These are phyloP conservation scores for Onchidella celtica DNA, from an alignment of 2,888 invertebrate species.

Conservation along the genomic window DNA sequence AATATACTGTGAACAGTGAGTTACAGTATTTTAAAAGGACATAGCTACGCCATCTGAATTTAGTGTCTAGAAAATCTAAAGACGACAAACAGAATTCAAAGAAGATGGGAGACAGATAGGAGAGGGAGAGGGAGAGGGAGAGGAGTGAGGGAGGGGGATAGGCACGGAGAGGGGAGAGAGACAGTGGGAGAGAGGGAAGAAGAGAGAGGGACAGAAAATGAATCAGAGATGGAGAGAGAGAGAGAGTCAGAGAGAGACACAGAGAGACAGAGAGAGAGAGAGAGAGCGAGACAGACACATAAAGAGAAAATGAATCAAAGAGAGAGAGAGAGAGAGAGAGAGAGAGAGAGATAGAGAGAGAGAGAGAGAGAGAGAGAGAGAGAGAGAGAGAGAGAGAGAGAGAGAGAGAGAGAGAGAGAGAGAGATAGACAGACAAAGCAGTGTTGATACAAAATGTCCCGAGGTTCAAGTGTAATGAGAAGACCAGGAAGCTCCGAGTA, in stretches of 20 bases:
- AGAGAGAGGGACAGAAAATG: background rate
- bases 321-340: background rate
- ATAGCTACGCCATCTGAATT: too few relatives aligned
- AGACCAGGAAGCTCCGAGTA: too few relatives aligned
- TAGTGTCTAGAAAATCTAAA: too few relatives aligned
- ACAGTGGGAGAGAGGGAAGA: background rate
- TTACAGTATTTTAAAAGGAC: too few relatives aligned
- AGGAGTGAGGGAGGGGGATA: background rate
- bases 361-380: background rate
- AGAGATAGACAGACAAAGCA: background rate
- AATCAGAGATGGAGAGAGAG: background rate
- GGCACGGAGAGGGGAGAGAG: background rate
- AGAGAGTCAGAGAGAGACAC: background rate
- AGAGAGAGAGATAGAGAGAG: background rate
- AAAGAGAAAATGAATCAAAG: background rate
- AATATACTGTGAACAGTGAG: too few relatives aligned
- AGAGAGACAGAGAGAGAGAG: background rate
- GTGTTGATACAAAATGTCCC: background rate
- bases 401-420: constrained; percentile 6
- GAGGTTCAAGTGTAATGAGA: background rate
- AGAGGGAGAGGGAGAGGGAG: background rate
- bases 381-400: background rate
- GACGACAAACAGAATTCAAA: too few relatives aligned
- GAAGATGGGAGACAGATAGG: background rate
- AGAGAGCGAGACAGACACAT: background rate